Base-by-base conservation (phyloP, 2,797 vertebrate genomes). In the Gila robusta region DNA sequence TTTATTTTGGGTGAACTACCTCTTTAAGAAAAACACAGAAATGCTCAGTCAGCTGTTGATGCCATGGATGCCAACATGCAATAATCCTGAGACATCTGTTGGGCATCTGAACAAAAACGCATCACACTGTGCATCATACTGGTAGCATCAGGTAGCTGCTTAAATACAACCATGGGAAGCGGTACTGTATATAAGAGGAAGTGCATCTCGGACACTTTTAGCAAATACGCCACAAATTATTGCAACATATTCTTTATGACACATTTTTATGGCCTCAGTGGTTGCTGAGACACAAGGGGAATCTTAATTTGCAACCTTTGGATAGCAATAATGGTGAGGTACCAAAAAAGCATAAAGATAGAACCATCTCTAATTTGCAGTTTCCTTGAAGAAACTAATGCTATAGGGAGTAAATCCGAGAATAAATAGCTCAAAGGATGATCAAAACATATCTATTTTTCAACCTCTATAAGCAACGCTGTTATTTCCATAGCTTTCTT, bases 271-370 rank as follows among this genome's bases (percentile, higher is more conserved):
- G 92, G 92, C 91, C 79, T 90, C 70, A 56, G 95, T 78, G 95
- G 95, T 96, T 83, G 82, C 88, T 3, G 74, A 88, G 91, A 93
- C 90, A 95, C 93, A 94, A 93, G 93, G 89, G 92, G 90, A 93
- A 94, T 95, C 94, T 91, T 91, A 95, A 95, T 94, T 95, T 94
- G 94, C 89, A 91, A 83, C 92, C 91, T 74, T 92, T 90, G 92
- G 94, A 93, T 87, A 92, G 91, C 90, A 95, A 96, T 96, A 96
- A 96, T 96, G 87, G 93, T 94, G 94, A 94, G 93, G 93, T 96
- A 94, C 90, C 83, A 89, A 92, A 95, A 95, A 92, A 93, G 47
- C 93, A 91, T 93, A 92, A 77, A 88, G 92, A 93, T 92, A 94
- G 90, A 94, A 93, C 92, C 93, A 94, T 87, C 89, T 47, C 90